Evolutionary conservation across 1,140 invertebrate species (phyloP).

Genomic region (Homarus americanus): DNA sequence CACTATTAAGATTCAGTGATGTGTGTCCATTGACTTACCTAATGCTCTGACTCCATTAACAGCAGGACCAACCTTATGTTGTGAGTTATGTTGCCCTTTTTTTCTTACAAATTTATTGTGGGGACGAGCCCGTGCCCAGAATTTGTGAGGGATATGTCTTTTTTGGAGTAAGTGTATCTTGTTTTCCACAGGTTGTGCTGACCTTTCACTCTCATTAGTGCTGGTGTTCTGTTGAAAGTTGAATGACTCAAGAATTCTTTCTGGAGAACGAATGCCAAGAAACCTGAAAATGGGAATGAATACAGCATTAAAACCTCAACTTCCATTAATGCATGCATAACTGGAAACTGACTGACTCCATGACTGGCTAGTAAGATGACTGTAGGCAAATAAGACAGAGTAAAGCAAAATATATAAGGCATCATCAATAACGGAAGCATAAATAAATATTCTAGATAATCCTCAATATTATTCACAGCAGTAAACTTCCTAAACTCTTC

Average conservation of each 20-base stretch:
- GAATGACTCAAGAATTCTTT: conserved; percentile 28
- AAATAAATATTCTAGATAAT: neutral
- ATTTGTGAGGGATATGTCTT: conserved; percentile 46
- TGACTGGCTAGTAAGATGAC: neutral
- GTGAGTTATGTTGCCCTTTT: neutral
- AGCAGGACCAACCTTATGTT: neutral
- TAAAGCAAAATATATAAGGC: neutral
- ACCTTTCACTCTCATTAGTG: neutral
- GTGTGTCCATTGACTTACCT: neutral
- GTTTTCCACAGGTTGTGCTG: neutral
- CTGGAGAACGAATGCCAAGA: conserved; percentile 49
- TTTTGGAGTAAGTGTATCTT: conserved; percentile 24
- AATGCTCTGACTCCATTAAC: neutral
- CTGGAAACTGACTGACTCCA: neutral
- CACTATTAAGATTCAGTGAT: neutral
- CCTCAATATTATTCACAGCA: neutral
- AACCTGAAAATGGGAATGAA: conserved; percentile 3
- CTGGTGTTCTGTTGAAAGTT: neutral
- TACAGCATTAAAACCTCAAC: neutral
- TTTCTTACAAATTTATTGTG: conserved; percentile 50
- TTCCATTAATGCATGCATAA: neutral
- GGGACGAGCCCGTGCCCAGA: conserved; percentile 44
- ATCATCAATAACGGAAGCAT: neutral
- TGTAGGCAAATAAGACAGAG: neutral
- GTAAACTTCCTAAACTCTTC: too few species aligned